These are phyloP conservation scores for Wiebesia pumilae DNA, from an alignment of 1,140 invertebrate genomes.

Conservation along the genomic window DNA sequence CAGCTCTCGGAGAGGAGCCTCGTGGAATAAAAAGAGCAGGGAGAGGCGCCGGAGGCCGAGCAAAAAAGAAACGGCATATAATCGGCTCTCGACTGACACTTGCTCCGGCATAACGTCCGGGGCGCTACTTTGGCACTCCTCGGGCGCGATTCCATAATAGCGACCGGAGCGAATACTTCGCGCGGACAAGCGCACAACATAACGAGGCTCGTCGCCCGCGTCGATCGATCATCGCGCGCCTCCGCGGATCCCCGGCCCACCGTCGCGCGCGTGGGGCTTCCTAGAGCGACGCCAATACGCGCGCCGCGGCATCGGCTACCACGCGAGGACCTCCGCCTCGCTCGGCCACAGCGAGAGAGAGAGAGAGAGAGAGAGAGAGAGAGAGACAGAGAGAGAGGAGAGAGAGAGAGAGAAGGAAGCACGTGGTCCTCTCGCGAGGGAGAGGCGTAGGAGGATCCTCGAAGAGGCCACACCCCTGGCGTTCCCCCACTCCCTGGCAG, in stretches of 20 bases:
- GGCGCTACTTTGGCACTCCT: slow-evolving; percentile 15
- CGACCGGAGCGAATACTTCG: not conserved
- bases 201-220: slow-evolving; percentile 14
- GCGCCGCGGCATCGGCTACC: not conserved
- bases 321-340: not conserved
- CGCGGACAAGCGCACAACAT: not conserved
- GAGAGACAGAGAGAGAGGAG: not conserved
- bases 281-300: slow-evolving; percentile 5
- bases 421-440: slow-evolving; percentile 38
- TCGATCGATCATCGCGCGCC: slow-evolving; percentile 46
- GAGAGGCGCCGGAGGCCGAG: not conserved
- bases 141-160: slow-evolving; percentile 18
- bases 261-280: not conserved
- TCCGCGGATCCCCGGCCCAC: not conserved
- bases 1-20: too few species aligned
- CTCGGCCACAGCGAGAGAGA: not conserved
- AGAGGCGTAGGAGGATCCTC: slow-evolving; percentile 53
- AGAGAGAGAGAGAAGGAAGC: not conserved
- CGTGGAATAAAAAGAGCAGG: not conserved
- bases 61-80: slow-evolving; percentile 9
- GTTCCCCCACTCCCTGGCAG: slow-evolving; percentile 23
- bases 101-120: not conserved
- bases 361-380: not conserved
- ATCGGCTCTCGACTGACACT: not conserved
- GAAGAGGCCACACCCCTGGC: slow-evolving; percentile 48